Conservation (phyloP, 1,140 invertebrate species). For the Microplitis demolitor region DNA sequence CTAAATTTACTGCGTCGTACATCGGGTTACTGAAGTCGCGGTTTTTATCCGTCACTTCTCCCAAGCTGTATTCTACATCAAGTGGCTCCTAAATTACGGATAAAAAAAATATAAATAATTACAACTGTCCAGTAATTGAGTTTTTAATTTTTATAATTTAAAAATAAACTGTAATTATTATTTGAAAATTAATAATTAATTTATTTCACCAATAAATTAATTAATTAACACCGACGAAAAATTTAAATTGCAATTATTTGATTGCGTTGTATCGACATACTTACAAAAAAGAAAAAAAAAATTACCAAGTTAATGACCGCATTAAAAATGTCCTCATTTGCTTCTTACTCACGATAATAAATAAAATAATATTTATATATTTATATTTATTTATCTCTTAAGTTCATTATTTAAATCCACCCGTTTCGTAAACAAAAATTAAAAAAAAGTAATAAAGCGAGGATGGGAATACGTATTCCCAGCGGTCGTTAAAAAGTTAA, state of each 20-base stretch:
- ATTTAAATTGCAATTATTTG: too few relatives aligned
- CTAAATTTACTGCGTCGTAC: conserved; percentile 82
- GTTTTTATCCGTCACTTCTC: conserved; percentile 73
- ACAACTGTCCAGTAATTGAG: not conserved
- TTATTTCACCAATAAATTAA: too few relatives aligned
- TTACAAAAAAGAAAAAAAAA: too few relatives aligned
- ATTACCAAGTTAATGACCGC: too few relatives aligned
- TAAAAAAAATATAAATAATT: not conserved
- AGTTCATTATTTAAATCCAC: not conserved
- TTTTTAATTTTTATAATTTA: too few relatives aligned
- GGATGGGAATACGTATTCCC: not conserved
- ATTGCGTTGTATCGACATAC: too few relatives aligned
- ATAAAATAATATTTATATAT: not conserved
- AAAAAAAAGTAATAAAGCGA: not conserved
- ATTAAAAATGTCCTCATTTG: too few relatives aligned
- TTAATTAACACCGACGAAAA: too few relatives aligned
- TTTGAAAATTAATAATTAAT: too few relatives aligned
- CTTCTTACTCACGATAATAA: too few relatives aligned
- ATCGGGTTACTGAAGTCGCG: conserved; percentile 95
- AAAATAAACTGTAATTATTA: too few relatives aligned
- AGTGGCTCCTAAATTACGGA: conserved; percentile 62
- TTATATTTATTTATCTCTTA: not conserved
- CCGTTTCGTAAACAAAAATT: not conserved
- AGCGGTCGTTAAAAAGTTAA: not conserved
- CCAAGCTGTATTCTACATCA: conserved; percentile 79